These are phyloP conservation scores for Mystacides longicornis DNA, from an alignment of 2,888 invertebrate genomes.

Conservation along the genomic window DNA sequence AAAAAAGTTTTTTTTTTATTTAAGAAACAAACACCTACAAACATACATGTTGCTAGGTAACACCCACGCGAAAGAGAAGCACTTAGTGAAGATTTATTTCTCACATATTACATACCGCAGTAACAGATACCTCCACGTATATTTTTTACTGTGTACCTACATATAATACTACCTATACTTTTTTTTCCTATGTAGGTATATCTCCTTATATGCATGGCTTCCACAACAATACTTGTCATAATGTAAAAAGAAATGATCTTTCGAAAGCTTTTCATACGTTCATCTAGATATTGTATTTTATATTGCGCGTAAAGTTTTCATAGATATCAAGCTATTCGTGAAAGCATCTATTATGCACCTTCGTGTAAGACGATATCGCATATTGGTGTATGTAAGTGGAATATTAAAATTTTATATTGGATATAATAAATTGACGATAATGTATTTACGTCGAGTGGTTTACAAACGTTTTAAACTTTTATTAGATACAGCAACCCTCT, in stretches of 20 bases:
- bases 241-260: background rate
- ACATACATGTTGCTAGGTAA: constrained; percentile 20
- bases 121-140: background rate
- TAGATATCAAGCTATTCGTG: no score
- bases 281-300: no score
- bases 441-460: no score
- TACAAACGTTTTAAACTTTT: no score
- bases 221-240: background rate
- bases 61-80: background rate
- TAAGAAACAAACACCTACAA: constrained; percentile 10
- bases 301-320: no score
- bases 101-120: background rate
- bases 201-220: background rate
- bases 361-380: no score
- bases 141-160: background rate
- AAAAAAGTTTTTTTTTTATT: constrained; percentile 3
- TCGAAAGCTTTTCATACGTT: background rate
- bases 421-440: no score
- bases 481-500: no score
- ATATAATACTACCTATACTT: background rate
- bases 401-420: no score
- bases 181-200: background rate
- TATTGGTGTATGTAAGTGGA: no score
- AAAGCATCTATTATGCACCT: no score
- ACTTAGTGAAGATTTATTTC: constrained; percentile 1